These are phyloP conservation scores for Amphimallon solstitiale DNA, from an alignment of 2,888 invertebrate genomes.

Conservation along the genomic window DNA sequence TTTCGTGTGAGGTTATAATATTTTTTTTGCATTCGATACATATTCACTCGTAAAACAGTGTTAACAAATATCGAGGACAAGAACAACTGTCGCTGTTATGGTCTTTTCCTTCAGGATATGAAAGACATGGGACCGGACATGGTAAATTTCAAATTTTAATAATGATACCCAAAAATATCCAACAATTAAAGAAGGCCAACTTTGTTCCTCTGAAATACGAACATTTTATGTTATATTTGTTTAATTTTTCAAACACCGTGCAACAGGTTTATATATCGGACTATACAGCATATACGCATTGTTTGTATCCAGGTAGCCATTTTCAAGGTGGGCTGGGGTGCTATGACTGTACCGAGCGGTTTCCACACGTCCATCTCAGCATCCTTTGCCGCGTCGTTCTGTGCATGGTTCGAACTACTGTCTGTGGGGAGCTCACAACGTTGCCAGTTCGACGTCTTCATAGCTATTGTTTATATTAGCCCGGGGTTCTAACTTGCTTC, in stretches of 20 bases:
- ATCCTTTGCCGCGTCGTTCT: conserved; percentile 37
- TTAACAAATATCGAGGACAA: not conserved
- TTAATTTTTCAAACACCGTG: conserved; percentile 44
- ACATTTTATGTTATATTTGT: not conserved
- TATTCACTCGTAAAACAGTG: not conserved
- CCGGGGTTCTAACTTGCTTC: conserved; percentile 16
- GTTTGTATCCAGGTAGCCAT: conserved; percentile 73
- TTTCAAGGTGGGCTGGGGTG: conserved; percentile 56
- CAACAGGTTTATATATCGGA: conserved; percentile 67
- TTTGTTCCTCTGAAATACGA: not conserved
- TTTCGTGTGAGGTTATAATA: conserved; percentile 29
- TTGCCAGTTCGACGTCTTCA: conserved; percentile 45
- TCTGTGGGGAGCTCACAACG: conserved; percentile 44
- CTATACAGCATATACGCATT: conserved; percentile 66
- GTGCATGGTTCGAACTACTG: conserved; percentile 29
- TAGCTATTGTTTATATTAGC: conserved; percentile 43
- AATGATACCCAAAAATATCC: not conserved
- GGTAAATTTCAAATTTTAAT: conserved; percentile 64
- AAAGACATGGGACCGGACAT: conserved; percentile 85
- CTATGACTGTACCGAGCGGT: conserved; percentile 41
- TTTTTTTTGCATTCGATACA: conserved; percentile 1
- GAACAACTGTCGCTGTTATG: conserved; percentile 58
- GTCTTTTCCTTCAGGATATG: conserved; percentile 74
- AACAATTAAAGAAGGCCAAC: not conserved
- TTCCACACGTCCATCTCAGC: conserved; percentile 35